Conservation (phyloP, 1,140 invertebrate genomes). For the Ceratitis capitata region DNA sequence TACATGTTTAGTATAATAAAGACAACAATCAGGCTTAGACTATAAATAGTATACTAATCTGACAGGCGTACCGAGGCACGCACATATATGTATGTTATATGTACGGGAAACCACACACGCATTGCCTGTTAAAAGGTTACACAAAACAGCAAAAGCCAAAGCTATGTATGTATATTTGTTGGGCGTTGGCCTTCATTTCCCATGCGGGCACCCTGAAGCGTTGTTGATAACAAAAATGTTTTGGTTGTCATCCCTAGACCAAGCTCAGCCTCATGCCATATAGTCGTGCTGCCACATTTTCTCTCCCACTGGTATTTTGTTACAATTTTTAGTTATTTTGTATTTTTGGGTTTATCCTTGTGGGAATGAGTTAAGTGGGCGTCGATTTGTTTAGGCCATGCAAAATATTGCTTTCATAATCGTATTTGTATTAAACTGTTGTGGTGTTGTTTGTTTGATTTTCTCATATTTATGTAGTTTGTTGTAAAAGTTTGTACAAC, state of each 20-base stretch:
- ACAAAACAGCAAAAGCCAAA: background rate
- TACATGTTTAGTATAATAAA: background rate
- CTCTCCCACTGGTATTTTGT: background rate
- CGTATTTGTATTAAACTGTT: background rate
- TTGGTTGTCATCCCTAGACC: background rate
- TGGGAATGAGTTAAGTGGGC: background rate
- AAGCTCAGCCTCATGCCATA: background rate
- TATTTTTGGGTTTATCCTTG: background rate
- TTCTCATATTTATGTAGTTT: background rate
- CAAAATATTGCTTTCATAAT: background rate
- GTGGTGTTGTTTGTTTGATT: background rate
- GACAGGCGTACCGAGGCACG: background rate
- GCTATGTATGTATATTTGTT: too few relatives aligned
- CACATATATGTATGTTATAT: too few relatives aligned
- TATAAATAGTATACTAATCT: slow-evolving; percentile 6
- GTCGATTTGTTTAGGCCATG: background rate
- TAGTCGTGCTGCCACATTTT: background rate
- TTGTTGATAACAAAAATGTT: background rate
- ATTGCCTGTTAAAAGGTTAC: background rate
- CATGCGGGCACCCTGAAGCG: background rate
- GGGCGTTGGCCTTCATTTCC: background rate
- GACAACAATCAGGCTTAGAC: background rate
- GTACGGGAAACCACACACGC: too few relatives aligned
- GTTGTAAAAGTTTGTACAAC: background rate
- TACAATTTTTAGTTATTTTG: background rate